Conservation (phyloP, 2,797 vertebrate species). For the Triplophysa bombifrons region DNA sequence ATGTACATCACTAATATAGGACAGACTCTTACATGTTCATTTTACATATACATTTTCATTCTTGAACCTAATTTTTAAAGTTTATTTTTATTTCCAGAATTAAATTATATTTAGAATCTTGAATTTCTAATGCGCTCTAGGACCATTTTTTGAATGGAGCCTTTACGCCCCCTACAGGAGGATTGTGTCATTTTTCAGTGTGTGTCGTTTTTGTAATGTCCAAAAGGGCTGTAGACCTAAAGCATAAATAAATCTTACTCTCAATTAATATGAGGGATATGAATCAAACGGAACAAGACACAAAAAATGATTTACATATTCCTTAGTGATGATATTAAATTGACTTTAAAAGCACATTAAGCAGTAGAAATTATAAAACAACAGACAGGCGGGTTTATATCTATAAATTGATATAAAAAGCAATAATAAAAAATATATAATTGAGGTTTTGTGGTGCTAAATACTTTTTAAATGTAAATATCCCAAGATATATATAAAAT, state of each 20-base stretch:
- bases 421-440: too few species aligned
- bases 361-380: not conserved
- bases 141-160: not conserved
- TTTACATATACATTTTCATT: too few species aligned
- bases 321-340: not conserved
- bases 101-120: not conserved
- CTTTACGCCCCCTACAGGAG: constrained; percentile 35
- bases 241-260: not conserved
- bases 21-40: too few species aligned
- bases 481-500: too few species aligned
- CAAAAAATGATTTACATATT: not conserved
- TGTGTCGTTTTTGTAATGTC: not conserved
- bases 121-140: not conserved
- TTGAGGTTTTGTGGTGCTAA: too few species aligned
- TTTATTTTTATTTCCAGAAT: not conserved
- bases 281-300: not conserved
- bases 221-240: too few species aligned
- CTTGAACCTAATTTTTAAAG: too few species aligned
- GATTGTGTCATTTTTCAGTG: not conserved
- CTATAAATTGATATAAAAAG: too few species aligned
- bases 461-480: too few species aligned
- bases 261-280: not conserved
- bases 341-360: not conserved
- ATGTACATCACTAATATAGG: too few species aligned
- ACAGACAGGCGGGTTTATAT: too few species aligned